Base-by-base conservation (phyloP, 2,888 invertebrate genomes). In the Homarus gammarus region DNA sequence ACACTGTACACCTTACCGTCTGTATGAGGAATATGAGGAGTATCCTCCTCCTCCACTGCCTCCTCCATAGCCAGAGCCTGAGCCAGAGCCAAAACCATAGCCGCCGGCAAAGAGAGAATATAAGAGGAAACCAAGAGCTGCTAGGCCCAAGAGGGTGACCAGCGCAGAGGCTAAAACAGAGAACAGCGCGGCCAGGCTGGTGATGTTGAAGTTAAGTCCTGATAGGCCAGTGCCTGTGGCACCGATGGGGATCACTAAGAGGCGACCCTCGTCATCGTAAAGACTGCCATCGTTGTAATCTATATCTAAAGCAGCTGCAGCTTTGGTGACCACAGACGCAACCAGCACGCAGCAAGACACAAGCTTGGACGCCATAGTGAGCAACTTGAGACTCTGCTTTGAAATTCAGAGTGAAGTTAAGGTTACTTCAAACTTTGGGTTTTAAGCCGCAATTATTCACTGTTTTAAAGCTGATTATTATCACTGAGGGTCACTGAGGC, bases 1-100 rank as follows among this genome's bases (percentile, higher is more conserved):
- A 81, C 82, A 64, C 38, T 64, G 70, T 72, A 73, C 72, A 89
- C 84, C 90, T 91, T 85, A 91, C 91, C 90, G 87, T 86, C 90
- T 88, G 88, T 90, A 90, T 8, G 87, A 90, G 10, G 91, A 91
- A 61, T 90, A 87, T 18, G 91, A 84, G 27, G 87, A 90, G 36
- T 90, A 88, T 36, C 89, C 86, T 36, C 89, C 89, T 44, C 86
- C 84, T 56, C 81, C 72, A 31, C 68, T 75, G 22, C 77, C 73
- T n/a, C 68, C 78, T 22, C 72, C 56, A 56, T 83, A 75, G 10
- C 87, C 83, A 27, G 68, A 83, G 49, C 72, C 82, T 33, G 75
- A 75, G 33, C 87, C 77, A n/a, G 40, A 44, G 18, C 87, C 87
- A 31, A 12, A 61, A 22, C 90, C 90, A 33, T 68, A 78, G 44